Evolutionary conservation across 2,797 vertebrate species (phyloP).

Genomic region (Apogon hyalosoma): DNA sequence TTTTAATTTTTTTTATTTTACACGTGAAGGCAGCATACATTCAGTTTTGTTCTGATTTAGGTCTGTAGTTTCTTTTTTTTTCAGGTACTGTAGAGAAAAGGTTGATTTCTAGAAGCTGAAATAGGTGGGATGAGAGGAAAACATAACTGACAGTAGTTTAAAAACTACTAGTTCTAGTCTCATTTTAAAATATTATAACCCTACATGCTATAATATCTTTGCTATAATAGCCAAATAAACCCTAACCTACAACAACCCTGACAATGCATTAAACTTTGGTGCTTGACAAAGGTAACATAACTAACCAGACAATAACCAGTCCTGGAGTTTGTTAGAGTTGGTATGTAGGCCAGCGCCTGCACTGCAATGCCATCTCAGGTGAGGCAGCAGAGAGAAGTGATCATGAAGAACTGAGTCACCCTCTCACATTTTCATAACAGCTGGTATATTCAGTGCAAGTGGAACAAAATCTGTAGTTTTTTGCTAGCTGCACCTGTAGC

Average conservation of each 20-base stretch:
- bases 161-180: too few species aligned
- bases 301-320: conserved; percentile 7
- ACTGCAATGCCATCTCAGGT: conserved; percentile 40
- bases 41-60: too few species aligned
- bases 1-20: too few species aligned
- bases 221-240: too few species aligned
- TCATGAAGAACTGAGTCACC: conserved; percentile 33
- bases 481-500: conserved; percentile 61
- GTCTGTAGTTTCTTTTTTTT: too few species aligned
- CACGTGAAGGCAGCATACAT: too few species aligned
- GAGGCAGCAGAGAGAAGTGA: conserved; percentile 14
- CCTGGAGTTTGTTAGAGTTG: conserved; percentile 2
- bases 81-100: too few species aligned
- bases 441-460: conserved; percentile 36
- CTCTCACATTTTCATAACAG: conserved; percentile 47
- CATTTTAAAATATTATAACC: neutral
- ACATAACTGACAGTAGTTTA: too few species aligned
- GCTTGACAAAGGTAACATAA: neutral
- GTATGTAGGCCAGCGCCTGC: conserved; percentile 26
- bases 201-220: neutral
- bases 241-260: too few species aligned
- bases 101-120: too few species aligned
- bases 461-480: conserved; percentile 25
- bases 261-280: neutral
- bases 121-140: too few species aligned